Percentiles rank a stretch among this genome's conserved stretches.
Conservation (phyloP, 1,140 invertebrate genomes). For the Hyposmocoma kahamanoa region DNA sequence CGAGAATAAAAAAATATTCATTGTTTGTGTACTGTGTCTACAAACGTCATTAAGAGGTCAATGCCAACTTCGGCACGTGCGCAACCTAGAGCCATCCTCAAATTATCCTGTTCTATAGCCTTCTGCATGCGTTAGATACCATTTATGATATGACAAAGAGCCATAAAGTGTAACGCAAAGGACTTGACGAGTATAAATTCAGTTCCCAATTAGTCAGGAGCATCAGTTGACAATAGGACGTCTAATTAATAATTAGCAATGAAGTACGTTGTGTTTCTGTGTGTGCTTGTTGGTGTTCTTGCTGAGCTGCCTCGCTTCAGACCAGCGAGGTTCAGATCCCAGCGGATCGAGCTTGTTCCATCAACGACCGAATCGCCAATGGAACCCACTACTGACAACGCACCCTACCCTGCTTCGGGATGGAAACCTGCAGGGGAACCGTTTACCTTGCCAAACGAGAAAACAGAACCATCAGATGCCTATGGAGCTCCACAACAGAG, state of each 20-base stretch:
- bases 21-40: background rate
- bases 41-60: conserved; percentile 31
- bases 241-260: conserved; percentile 36
- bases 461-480: conserved; percentile 22
- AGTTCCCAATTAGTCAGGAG: conserved; percentile 5
- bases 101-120: conserved; percentile 30
- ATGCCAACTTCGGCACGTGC: conserved; percentile 35
- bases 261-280: conserved; percentile 40
- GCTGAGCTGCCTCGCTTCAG: conserved; percentile 59
- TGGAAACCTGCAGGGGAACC: conserved; percentile 57
- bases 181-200: conserved; percentile 54
- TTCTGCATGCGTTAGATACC: conserved; percentile 24
- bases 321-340: conserved; percentile 56
- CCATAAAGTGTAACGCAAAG: conserved; percentile 40
- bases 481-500: conserved; percentile 36
- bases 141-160: conserved; percentile 61
- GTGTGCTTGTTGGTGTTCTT: conserved; percentile 23
- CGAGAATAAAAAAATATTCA: background rate
- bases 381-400: conserved; percentile 33
- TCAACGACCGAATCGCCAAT: conserved; percentile 44
- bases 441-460: conserved; percentile 44
- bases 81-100: conserved; percentile 15
- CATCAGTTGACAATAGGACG: conserved; percentile 28
- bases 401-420: conserved; percentile 51
- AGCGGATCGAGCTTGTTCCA: conserved; percentile 49